These are phyloP conservation scores for Melanotaenia maccullochi DNA, from an alignment of 2,797 vertebrate genomes.

Conservation along the genomic window DNA sequence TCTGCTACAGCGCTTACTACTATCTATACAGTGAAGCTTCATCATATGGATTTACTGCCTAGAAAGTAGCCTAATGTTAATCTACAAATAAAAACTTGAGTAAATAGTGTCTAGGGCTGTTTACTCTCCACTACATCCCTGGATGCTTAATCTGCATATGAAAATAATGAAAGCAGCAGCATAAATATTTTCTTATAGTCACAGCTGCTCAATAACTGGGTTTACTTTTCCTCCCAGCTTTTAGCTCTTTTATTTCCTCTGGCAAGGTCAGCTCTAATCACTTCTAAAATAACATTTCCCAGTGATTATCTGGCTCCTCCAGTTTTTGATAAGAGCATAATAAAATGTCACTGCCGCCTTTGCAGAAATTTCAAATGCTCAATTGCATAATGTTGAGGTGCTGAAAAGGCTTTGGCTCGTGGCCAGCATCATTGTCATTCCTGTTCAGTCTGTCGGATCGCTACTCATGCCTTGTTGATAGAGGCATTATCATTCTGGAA, in stretches of 20 bases:
- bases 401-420: constrained; percentile 57
- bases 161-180: constrained; percentile 66
- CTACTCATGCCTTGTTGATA: constrained; percentile 68
- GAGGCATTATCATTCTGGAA: constrained; percentile 71
- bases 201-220: constrained; percentile 45
- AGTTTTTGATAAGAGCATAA: constrained; percentile 57
- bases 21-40: constrained; percentile 35
- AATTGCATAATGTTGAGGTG: constrained; percentile 67
- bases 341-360: constrained; percentile 69
- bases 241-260: constrained; percentile 61
- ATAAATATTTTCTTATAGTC: constrained; percentile 69
- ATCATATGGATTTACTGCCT: constrained; percentile 32
- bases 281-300: constrained; percentile 64
- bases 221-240: constrained; percentile 61
- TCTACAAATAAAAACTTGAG: constrained; percentile 59
- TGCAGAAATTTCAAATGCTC: constrained; percentile 58
- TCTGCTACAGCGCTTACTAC: constrained; percentile 12
- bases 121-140: constrained; percentile 60
- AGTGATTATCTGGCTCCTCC: constrained; percentile 58
- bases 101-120: constrained; percentile 64
- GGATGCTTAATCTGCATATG: constrained; percentile 68
- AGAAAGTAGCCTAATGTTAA: constrained; percentile 57
- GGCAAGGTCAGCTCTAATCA: constrained; percentile 75
- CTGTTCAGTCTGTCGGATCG: constrained; percentile 62
- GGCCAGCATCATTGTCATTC: constrained; percentile 70